A percentile compares a stretch with the other conserved stretches of the same genome.
Conservation (phyloP, 2,797 vertebrate species). For the Heteromormyrus szaboi region DNA sequence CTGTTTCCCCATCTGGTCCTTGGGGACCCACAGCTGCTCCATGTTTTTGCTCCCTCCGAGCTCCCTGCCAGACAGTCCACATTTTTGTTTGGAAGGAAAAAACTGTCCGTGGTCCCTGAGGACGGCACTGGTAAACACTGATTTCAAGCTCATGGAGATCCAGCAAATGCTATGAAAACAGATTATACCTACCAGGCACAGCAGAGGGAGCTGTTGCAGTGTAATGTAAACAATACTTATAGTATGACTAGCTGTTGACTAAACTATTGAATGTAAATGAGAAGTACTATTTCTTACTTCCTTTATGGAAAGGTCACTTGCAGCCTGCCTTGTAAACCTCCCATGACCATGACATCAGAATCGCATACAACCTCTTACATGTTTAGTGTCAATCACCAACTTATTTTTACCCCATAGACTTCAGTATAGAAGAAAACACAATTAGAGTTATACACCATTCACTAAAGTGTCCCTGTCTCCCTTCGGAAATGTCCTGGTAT, state of each 20-base stretch:
- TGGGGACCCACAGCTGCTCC: too few species aligned
- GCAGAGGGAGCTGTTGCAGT: background rate
- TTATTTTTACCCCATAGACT: background rate
- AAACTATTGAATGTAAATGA: background rate
- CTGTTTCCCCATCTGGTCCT: background rate
- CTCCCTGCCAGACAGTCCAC: background rate
- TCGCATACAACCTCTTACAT: background rate
- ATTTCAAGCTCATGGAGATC: background rate
- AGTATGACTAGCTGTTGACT: background rate
- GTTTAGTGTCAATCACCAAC: background rate
- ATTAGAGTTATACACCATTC: background rate
- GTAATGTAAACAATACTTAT: background rate
- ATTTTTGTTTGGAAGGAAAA: background rate
- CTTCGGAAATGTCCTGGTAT: background rate
- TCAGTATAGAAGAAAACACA: background rate
- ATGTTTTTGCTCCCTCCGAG: background rate
- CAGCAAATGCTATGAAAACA: background rate
- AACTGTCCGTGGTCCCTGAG: background rate
- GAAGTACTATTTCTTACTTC: background rate
- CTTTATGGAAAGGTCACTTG: background rate
- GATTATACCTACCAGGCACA: background rate
- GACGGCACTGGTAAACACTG: background rate
- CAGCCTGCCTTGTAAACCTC: background rate
- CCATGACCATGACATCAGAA: background rate
- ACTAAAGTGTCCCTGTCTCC: background rate